Base-by-base conservation (phyloP, 2,888 invertebrate species). In the Drosophila differens region DNA sequence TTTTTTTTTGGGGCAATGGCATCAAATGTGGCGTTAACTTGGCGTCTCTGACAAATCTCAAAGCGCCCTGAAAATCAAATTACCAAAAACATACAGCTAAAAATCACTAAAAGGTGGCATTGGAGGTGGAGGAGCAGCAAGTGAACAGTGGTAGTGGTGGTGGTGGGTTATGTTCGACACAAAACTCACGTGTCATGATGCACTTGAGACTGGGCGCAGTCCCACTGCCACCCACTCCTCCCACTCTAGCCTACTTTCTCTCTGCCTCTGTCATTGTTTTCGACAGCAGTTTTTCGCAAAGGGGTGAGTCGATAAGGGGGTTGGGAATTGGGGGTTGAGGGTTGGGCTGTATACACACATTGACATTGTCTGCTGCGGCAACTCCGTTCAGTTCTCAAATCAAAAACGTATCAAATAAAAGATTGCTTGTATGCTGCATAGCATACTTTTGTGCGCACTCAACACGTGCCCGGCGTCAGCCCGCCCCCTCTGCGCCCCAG, bases 381-480 rank as follows among this genome's bases (percentile, higher is more conserved):
- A 76, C 64, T 61, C 16, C 47, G 47, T 59, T 79, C 68, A 54
- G 64, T 70, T 70, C 74, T 70, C 88, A 82, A 90, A 90, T 85
- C 90, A 85, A 85, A 85, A 85, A 79, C 90, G 79, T 88, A 85
- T 85, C 85, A 85, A 88, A 85, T 88, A 90, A 85, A 85, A 88
- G 78, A 88, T 88, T 76, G 72, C 67, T 74, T 61, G 51, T 54
- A 62, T 80, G 81, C 62, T 44, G 39, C 67, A 33, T 64, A 75
- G 80, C 82, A 82, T 82, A 79, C 82, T 79, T 79, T 72, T 81
- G 69, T 70, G 83, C 66, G 74, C 81, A 85, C 84, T 84, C 84
- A 84, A 87, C 85, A 85, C 88, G 90, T 85, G 83, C 76, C 64
- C 58, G 41, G 16, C 44, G 44, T 41, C 39, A 37, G 30, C 32